These are phyloP conservation scores for Trypoxylus dichotomus DNA, from an alignment of 1,140 invertebrate species.

Conservation along the genomic window DNA sequence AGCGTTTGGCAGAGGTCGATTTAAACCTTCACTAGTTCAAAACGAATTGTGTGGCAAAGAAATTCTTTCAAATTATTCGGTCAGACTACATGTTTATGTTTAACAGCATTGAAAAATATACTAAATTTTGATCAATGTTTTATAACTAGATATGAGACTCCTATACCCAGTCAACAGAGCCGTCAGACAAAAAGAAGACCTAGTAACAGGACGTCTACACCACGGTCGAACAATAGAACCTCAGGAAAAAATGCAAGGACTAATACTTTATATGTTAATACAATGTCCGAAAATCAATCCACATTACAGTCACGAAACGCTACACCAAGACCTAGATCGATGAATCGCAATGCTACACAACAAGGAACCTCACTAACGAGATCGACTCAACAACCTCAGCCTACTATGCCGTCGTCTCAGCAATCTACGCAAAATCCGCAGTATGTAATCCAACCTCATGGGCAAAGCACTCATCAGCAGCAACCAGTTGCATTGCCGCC, in stretches of 20 bases:
- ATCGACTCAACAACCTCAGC: background rate
- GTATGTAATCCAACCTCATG: slow-evolving; percentile 40
- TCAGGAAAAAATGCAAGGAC: background rate
- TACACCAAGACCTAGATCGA: background rate
- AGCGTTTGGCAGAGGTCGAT: too few relatives aligned
- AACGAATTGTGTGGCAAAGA: too few relatives aligned
- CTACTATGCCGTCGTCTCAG: slow-evolving; percentile 26
- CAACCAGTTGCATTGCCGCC: slow-evolving; percentile 41
- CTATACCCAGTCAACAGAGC: background rate
- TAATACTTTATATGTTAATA: background rate
- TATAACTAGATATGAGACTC: background rate
- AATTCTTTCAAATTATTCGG: background rate
- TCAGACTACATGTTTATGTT: background rate
- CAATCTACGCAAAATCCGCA: slow-evolving; percentile 30
- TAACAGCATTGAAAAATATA: background rate
- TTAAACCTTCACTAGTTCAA: too few relatives aligned
- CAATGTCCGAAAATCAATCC: background rate
- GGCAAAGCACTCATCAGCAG: slow-evolving; percentile 37
- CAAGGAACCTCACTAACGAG: background rate
- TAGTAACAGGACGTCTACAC: background rate
- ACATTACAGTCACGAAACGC: background rate
- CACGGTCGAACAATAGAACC: background rate
- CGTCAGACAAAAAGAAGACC: background rate
- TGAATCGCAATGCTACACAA: background rate
- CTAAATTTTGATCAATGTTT: background rate